These are phyloP conservation scores for Phrynocephalus guinanensis DNA, from an alignment of 2,797 vertebrate genomes.

Conservation along the genomic window DNA sequence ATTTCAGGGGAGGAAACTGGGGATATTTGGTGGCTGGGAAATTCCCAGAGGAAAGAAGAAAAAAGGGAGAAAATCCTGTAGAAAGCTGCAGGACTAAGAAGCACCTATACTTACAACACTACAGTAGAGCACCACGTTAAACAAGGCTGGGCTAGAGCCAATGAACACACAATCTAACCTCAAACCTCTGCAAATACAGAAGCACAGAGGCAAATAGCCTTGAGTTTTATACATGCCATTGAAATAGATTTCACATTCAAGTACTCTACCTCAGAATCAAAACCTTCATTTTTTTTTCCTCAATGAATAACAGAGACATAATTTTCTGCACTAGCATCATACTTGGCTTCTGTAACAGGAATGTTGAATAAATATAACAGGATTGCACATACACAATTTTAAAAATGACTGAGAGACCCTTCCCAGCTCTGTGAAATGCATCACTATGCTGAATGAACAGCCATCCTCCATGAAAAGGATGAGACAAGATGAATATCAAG, in stretches of 20 bases:
- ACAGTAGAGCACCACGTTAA: not conserved
- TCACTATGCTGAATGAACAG: not conserved
- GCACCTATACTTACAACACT: not conserved
- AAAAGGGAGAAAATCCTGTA: no score
- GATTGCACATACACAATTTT: not conserved
- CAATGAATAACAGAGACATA: not conserved
- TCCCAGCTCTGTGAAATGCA: not conserved
- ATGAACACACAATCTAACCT: not conserved
- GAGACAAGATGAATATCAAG: slow-evolving; percentile 1
- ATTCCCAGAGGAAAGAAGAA: no score
- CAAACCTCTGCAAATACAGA: not conserved
- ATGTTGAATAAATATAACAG: not conserved
- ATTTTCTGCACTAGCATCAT: not conserved
- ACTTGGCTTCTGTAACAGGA: not conserved
- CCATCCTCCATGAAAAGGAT: not conserved
- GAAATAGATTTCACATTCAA: not conserved
- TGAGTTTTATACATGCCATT: not conserved
- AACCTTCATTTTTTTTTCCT: slow-evolving; percentile 9
- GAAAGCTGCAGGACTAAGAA: no score
- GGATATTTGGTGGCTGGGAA: no score
- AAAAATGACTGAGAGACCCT: not conserved
- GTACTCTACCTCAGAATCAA: not conserved
- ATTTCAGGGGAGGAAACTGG: no score
- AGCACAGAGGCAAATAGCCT: not conserved
- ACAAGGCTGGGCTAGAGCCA: not conserved